Evolutionary conservation across 2,888 invertebrate species (phyloP), one percentile per base, ranked within the genome.

Genomic region (Synanthedon vespiformis): DNA sequence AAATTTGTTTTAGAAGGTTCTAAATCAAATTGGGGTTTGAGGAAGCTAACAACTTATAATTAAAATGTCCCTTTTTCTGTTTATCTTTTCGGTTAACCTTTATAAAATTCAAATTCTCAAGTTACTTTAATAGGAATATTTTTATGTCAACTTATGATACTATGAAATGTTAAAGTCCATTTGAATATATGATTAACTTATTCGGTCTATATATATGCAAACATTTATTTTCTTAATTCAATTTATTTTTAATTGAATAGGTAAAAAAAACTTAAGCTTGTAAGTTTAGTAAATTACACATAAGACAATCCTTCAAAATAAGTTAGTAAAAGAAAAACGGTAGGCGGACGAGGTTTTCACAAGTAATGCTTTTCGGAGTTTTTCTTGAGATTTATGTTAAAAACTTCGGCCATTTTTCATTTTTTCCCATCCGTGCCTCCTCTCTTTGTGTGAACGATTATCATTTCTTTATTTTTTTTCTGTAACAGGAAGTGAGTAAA

Each of bases 321-420:
- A 65, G 55, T 62, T 61, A 60, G 57, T 61, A 59, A 55, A 57
- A 57, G 58, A 56, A 58, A 70, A 70, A 63, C 16, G 64, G 67
- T 68, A 67, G 64, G 65, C 64, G 63, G 65, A 65, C 34, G 63
- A 67, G 64, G 62, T 64, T 66, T 70, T 74, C 77, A 68, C 72
- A 69, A 79, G 77, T 76, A 77, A 80, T 80, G 80, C 80, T 81
- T 80, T 78, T 72, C 59, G 63, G 72, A 77, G 75, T 77, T 78
- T 77, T 70, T 63, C 67, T 56, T 61, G 61, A 82, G 85, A 86
- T 86, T 86, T 86, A 86, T 85, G 84, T 80, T 75, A 68, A 80
- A 83, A 86, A 86, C 77, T 86, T 86, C 56, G 64, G 63, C 73
- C 78, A 81, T 86, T 84, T 80, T 77, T 86, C 86, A 83, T 81